A percentile compares a stretch with the other conserved stretches of the same genome.
phyloP scores from a whole-genome alignment of 30 jellyfish, hydroid and myxozoan species.

The Catostylus mosaicus region DNA sequence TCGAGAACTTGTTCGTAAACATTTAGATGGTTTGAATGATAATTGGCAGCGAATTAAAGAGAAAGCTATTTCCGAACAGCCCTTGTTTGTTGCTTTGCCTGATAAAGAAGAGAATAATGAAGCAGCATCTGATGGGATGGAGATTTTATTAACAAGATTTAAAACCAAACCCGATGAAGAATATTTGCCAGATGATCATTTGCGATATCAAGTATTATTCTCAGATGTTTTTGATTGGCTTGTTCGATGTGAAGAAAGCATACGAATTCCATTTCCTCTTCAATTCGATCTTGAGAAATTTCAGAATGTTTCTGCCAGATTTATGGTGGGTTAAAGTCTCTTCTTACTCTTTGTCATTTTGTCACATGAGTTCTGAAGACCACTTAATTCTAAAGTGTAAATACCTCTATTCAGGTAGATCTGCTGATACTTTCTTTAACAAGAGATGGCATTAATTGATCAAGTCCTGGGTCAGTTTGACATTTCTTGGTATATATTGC shows the following conservation, averaged over 20 bases:
- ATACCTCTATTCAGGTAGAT: too few relatives aligned
- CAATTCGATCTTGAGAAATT: constrained; percentile 19
- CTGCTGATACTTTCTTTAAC: too few relatives aligned
- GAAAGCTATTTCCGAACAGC: constrained; percentile 54
- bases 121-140: constrained; percentile 18
- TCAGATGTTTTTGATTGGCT: constrained; percentile 88
- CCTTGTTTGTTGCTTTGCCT: constrained; percentile 11
- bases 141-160: neutral
- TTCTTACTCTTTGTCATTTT: too few relatives aligned
- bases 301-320: neutral
- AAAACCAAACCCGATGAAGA: constrained; percentile 22
- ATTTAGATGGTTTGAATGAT: constrained; percentile 74
- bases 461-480: too few relatives aligned
- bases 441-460: too few relatives aligned
- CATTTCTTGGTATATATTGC: too few relatives aligned
- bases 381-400: too few relatives aligned
- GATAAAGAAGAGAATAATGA: neutral
- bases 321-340: constrained; percentile 34
- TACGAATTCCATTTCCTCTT: constrained; percentile 20
- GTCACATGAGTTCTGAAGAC: too few relatives aligned
- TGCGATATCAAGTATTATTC: constrained; percentile 73
- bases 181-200: constrained; percentile 52
- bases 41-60: constrained; percentile 75
- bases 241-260: constrained; percentile 62
- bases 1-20: constrained; percentile 71